A percentile compares a stretch with the other conserved stretches of the same genome.
phyloP scores from a whole-genome alignment of 1,140 invertebrate genomes.

The Ooceraea biroi region DNA sequence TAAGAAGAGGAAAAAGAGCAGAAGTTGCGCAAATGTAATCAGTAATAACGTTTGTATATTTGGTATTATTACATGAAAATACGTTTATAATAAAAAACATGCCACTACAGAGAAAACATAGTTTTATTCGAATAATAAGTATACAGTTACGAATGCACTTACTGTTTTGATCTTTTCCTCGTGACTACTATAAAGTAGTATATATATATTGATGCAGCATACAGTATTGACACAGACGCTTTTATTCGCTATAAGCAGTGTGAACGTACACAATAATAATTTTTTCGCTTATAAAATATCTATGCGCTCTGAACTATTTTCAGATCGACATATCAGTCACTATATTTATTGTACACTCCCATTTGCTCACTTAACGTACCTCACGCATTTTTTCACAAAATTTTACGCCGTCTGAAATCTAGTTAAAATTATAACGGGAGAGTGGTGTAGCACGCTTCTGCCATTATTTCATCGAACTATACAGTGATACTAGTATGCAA shows the following conservation, averaged over 20 bases:
- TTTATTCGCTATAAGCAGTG: slow-evolving; percentile 82
- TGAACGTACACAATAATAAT: slow-evolving; percentile 80
- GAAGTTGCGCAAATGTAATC: slow-evolving; percentile 2
- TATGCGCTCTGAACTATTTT: slow-evolving; percentile 73
- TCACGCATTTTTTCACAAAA: slow-evolving; percentile 70
- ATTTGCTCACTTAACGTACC: slow-evolving; percentile 70
- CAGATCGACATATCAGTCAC: slow-evolving; percentile 45
- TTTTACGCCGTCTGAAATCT: slow-evolving; percentile 70
- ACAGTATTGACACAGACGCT: slow-evolving; percentile 82
- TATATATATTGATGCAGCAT: slow-evolving; percentile 39
- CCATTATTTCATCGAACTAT: slow-evolving; percentile 47
- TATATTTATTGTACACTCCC: slow-evolving; percentile 74
- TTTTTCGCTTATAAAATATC: slow-evolving; percentile 84
- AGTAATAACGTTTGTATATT: slow-evolving; percentile 11
- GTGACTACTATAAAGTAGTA: slow-evolving; percentile 63
- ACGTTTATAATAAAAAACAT: slow-evolving; percentile 31
- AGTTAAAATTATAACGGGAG: slow-evolving; percentile 62
- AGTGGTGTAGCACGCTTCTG: slow-evolving; percentile 51
- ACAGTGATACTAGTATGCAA: slow-evolving; percentile 28
- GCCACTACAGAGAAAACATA: slow-evolving; percentile 61
- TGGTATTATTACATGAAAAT: not conserved
- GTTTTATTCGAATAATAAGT: slow-evolving; percentile 66
- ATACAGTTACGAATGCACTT: slow-evolving; percentile 60
- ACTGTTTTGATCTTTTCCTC: slow-evolving; percentile 43
- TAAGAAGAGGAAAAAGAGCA: not conserved